phyloP scores from a whole-genome alignment of 92 coral and sea anemone genomes.

The Plumapathes pennacea region DNA sequence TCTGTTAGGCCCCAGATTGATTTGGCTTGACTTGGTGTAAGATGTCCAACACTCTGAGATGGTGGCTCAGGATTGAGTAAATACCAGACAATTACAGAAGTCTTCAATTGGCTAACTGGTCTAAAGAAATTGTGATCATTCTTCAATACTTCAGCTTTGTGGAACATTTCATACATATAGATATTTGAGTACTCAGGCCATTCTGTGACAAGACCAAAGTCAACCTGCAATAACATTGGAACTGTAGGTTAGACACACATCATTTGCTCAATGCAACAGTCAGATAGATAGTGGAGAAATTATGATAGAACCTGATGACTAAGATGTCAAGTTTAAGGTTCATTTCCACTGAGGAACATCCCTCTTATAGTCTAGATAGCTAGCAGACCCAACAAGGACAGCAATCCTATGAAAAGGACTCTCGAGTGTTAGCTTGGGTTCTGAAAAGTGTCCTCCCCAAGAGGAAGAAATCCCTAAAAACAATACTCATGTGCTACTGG shows the following conservation, averaged over 20 bases:
- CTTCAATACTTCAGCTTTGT: conserved; percentile 96
- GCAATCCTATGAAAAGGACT: no score
- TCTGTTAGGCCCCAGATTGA: conserved; percentile 99
- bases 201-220: conserved; percentile 81
- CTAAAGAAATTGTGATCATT: conserved; percentile 98
- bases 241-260: neutral
- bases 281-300: neutral
- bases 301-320: neutral
- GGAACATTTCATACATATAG: conserved; percentile 96
- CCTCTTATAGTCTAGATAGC: no score
- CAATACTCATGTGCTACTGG: no score
- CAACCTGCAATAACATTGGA: conserved; percentile 67
- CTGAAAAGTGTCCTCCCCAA: no score
- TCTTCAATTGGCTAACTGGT: conserved; percentile 98
- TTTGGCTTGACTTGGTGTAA: conserved; percentile 99
- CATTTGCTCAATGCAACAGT: no score
- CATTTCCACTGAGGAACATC: no score
- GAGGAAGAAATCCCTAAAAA: no score
- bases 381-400: no score
- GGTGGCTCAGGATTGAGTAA: conserved; percentile 90
- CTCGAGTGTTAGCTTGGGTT: no score
- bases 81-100: conserved; percentile 99
- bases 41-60: conserved; percentile 94
- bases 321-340: no score
- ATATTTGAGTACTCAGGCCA: conserved; percentile 94